Conservation (phyloP, 2,113 vertebrate genomes). For the Parus major region DNA sequence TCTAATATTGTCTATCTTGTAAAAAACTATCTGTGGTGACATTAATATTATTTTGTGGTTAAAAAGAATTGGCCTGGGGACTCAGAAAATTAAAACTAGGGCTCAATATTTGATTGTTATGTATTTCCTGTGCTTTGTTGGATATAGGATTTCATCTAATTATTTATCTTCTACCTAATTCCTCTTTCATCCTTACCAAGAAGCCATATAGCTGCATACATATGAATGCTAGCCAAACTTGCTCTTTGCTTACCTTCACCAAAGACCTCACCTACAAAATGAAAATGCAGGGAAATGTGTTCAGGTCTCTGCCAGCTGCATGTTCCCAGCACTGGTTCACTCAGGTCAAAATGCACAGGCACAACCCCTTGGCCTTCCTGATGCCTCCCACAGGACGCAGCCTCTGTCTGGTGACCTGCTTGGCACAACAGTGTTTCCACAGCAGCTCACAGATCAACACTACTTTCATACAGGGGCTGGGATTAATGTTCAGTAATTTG, state of each 20-base stretch:
- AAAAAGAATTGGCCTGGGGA: not conserved
- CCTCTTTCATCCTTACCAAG: not conserved
- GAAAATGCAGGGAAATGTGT: not conserved
- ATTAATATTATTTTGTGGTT: conserved; percentile 9
- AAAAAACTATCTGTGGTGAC: not conserved
- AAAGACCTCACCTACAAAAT: not conserved
- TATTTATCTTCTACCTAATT: not conserved
- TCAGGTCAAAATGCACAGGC: accelerated
- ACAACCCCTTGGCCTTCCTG: not conserved
- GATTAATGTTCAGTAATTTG: not conserved
- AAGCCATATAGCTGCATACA: not conserved
- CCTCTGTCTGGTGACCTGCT: not conserved
- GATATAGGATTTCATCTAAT: not conserved
- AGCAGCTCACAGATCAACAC: not conserved
- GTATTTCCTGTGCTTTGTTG: not conserved
- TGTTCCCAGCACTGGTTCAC: accelerated
- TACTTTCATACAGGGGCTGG: not conserved
- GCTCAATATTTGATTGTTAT: not conserved
- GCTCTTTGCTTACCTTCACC: not conserved
- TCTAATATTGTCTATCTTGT: not conserved
- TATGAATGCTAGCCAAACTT: not conserved
- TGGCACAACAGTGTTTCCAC: not conserved
- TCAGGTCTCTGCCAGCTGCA: not conserved
- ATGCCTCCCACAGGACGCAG: not conserved
- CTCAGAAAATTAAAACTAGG: conserved; percentile 3